Base-by-base conservation (phyloP, 1,140 invertebrate genomes). In the Orchesella cincta region DNA sequence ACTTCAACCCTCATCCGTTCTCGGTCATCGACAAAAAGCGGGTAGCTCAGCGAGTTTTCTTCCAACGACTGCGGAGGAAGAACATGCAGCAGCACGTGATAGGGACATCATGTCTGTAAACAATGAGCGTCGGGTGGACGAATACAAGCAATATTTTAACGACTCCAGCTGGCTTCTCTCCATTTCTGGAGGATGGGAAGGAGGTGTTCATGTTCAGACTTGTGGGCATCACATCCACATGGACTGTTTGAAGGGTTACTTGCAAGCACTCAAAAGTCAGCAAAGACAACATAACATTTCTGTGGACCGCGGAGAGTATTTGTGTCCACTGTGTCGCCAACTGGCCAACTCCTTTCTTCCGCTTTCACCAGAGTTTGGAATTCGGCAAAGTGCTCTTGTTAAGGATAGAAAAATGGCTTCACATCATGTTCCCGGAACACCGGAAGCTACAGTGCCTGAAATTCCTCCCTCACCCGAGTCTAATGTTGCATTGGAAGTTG, bases 171-270 rank as follows among this genome's bases (percentile, higher is more conserved):
- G 93, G 92, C 88, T 94, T 83, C 84, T 94, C 62, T 92, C 93
- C 1, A 89, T 96, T 29, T 95, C 94, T 85, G 90, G 93, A 80
- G 94, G 94, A 1, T 97, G 94, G 92, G 93, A 96, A 85, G 94
- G 94, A 76, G 71, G 71, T 39, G 93, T 98, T 26, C 92, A 95
- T 84, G 93, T 96, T n/a, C 94, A 96, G 87, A 96, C 95, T 0
- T 98, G 96, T 87, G 96, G 96, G 16, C 96, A 98, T 86, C 94
- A 97, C 85, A 87, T 98, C 36, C 96, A 98, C 86, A 67, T 67
- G 62, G 62, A 67, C 31, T 67, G 62, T 67, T 23, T 67, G 8
- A 67, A 67, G n/a, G 80, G 76, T 12, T 98, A 98, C 87, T 87
- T 96, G 64, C 89, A 91, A 77, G 94, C 94, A 3, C 86, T 98